phyloP scores from a whole-genome alignment of 1,140 invertebrate species.

The Chrysopa pallens region DNA sequence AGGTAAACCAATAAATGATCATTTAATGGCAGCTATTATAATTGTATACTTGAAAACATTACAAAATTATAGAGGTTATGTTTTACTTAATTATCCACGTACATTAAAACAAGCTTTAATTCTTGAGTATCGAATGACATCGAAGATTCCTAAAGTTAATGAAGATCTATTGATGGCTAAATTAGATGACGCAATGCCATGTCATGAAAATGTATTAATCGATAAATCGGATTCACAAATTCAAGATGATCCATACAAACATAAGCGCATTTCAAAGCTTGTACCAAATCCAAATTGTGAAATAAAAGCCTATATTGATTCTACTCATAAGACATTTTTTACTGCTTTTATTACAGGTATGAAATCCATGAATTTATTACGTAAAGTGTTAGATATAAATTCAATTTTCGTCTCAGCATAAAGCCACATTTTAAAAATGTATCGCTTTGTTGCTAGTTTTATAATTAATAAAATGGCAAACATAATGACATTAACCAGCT shows the following conservation, averaged over 20 bases:
- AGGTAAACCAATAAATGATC: conserved; percentile 31
- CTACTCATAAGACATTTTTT: conserved; percentile 27
- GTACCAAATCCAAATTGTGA: not conserved
- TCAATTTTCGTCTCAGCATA: no score
- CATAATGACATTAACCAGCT: no score
- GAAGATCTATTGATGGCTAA: conserved; percentile 16
- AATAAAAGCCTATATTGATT: no score
- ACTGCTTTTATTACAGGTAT: conserved; percentile 14
- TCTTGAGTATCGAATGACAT: conserved; percentile 30
- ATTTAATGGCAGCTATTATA: conserved; percentile 30
- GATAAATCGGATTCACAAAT: not conserved
- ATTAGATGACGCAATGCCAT: conserved; percentile 11
- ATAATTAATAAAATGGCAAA: no score
- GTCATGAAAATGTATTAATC: no score
- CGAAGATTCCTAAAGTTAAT: conserved; percentile 14
- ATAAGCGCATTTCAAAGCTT: not conserved
- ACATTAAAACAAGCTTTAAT: conserved; percentile 31
- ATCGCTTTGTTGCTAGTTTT: no score
- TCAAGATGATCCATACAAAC: not conserved
- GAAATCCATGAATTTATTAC: no score
- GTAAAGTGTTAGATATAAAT: no score
- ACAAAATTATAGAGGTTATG: conserved; percentile 31
- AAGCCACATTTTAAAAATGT: no score
- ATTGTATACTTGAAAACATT: conserved; percentile 36
- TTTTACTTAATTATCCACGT: conserved; percentile 39